Percentiles rank a stretch among this genome's conserved stretches.
Evolutionary conservation across 2,888 invertebrate genomes (phyloP).

Genomic region (Drosophila affinis): DNA sequence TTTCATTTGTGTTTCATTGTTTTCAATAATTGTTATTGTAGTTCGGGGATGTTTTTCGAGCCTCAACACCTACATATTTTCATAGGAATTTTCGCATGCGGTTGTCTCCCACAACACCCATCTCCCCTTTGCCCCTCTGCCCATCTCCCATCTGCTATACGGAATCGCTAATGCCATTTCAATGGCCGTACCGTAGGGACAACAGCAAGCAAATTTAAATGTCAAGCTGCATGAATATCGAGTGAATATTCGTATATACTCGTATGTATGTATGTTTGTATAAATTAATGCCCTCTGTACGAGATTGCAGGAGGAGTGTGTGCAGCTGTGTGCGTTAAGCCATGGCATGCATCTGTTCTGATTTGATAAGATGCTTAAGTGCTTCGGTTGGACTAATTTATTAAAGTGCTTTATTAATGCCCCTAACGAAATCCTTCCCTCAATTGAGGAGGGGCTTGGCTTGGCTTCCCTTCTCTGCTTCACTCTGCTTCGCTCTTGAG

Average conservation of each 20-base stretch:
- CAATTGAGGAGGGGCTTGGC: conserved; percentile 9
- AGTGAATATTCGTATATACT: conserved; percentile 16
- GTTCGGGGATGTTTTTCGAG: conserved; percentile 57
- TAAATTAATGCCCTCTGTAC: conserved; percentile 30
- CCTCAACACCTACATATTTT: conserved; percentile 34
- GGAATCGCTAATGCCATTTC: conserved; percentile 31
- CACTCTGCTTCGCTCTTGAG: neutral
- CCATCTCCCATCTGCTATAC: too few species aligned
- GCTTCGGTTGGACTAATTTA: conserved; percentile 61
- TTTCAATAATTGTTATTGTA: conserved; percentile 75
- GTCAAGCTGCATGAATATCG: conserved; percentile 39
- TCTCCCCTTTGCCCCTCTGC: neutral
- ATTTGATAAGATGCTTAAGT: conserved; percentile 49
- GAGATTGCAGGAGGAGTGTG: neutral
- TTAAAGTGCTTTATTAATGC: conserved; percentile 64
- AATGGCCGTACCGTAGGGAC: conserved; percentile 37
- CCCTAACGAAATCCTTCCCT: conserved; percentile 43
- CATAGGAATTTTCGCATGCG: conserved; percentile 35
- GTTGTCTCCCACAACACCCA: neutral
- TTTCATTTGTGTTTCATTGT: conserved; percentile 73
- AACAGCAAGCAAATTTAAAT: conserved; percentile 36
- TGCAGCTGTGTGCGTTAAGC: conserved; percentile 28
- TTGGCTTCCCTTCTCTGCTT: neutral
- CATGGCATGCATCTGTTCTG: conserved; percentile 37
- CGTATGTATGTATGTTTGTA: conserved; percentile 25